phyloP scores from a whole-genome alignment of 2,113 vertebrate genomes.

The Spea multiplicata region DNA sequence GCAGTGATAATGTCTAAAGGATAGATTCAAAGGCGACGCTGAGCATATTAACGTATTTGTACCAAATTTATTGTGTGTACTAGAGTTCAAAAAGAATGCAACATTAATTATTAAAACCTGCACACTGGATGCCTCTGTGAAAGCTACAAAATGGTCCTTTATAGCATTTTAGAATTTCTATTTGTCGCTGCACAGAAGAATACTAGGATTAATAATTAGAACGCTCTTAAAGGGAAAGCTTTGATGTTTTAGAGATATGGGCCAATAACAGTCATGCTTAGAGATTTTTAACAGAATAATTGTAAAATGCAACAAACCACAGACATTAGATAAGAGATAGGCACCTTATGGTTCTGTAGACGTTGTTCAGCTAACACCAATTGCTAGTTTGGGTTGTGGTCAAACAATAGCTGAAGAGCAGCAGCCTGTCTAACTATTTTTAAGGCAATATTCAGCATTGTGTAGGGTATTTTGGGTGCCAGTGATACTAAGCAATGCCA shows the following conservation, averaged over 20 bases:
- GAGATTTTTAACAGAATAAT: too few species aligned
- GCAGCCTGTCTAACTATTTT: too few species aligned
- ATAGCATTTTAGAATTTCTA: conserved; percentile 4
- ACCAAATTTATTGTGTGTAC: neutral
- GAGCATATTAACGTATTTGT: neutral
- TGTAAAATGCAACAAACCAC: too few species aligned
- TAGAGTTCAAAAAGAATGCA: conserved; percentile 2
- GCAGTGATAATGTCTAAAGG: neutral
- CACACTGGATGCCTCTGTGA: conserved; percentile 17
- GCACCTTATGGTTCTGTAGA: too few species aligned
- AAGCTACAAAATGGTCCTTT: conserved; percentile 22
- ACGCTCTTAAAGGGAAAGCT: neutral
- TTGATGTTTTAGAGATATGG: neutral
- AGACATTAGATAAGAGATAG: too few species aligned
- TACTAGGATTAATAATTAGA: conserved; percentile 17
- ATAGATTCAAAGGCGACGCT: neutral
- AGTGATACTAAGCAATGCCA: too few species aligned
- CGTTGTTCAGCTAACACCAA: too few species aligned
- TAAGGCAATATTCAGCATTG: too few species aligned
- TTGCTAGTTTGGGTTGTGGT: too few species aligned
- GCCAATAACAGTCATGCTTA: too few species aligned
- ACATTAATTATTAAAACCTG: conserved; percentile 20
- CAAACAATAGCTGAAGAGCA: too few species aligned
- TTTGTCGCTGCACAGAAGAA: conserved; percentile 2
- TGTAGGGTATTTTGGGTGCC: too few species aligned